Percentiles rank a stretch among this genome's conserved stretches.
phyloP scores from a whole-genome alignment of 2,797 vertebrate genomes.

The Iguana delicatissima region DNA sequence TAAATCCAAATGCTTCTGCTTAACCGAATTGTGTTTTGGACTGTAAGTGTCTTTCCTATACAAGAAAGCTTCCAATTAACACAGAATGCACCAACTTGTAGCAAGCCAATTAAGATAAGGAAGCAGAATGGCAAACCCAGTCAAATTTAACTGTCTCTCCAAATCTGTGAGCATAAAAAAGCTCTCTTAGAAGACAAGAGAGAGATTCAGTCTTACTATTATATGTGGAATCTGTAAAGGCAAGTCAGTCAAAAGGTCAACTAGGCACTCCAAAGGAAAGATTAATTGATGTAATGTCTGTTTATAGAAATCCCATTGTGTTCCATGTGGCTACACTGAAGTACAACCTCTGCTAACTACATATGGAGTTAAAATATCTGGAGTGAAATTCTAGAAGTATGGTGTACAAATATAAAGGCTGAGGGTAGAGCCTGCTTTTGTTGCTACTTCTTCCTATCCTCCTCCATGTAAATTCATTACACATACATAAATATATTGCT shows the following conservation, averaged over 20 bases:
- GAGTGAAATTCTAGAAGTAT: background rate
- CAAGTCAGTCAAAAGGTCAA: background rate
- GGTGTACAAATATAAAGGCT: background rate
- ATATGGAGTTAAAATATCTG: background rate
- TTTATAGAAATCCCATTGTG: background rate
- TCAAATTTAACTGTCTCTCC: constrained; percentile 9
- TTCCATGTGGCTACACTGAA: background rate
- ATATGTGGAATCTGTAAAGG: background rate
- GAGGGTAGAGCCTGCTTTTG: background rate
- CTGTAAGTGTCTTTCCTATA: constrained; percentile 15
- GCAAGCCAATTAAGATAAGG: constrained; percentile 19
- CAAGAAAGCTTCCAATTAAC: constrained; percentile 28
- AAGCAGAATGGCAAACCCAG: constrained; percentile 8
- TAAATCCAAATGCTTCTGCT: constrained; percentile 18
- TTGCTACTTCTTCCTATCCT: background rate
- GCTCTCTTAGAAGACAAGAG: background rate
- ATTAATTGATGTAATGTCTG: background rate
- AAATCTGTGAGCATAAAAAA: background rate
- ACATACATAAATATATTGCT: background rate
- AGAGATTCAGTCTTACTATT: background rate
- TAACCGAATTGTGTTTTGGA: constrained; percentile 13
- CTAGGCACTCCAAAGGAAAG: background rate
- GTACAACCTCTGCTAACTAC: background rate
- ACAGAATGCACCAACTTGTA: background rate
- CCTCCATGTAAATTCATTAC: background rate